A percentile compares a stretch with the other conserved stretches of the same genome.
Evolutionary conservation across 2,113 vertebrate species (phyloP).

Genomic region (Caranx melampygus): DNA sequence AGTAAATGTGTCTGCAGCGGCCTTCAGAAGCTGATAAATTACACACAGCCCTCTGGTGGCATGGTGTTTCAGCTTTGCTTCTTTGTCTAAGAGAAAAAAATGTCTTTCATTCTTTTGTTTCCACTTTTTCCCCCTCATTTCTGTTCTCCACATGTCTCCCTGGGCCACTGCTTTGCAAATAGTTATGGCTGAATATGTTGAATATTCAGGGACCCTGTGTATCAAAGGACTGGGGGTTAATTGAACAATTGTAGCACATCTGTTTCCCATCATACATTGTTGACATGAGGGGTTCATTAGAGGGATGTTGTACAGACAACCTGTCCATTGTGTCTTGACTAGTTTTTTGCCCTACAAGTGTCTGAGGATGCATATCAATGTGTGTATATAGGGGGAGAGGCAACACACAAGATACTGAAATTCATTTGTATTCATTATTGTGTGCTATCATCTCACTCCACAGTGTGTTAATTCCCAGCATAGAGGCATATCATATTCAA

Average conservation of each 20-base stretch:
- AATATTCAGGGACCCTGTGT: constrained; percentile 11
- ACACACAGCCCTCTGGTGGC: constrained; percentile 52
- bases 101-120: constrained; percentile 32
- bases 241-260: constrained; percentile 66
- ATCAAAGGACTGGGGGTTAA: constrained; percentile 55
- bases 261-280: constrained; percentile 63
- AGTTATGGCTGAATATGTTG: constrained; percentile 22
- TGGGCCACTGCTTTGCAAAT: constrained; percentile 21
- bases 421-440: constrained; percentile 31
- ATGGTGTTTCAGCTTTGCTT: constrained; percentile 24
- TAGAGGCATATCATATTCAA: constrained; percentile 7
- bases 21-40: constrained; percentile 66
- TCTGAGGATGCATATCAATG: constrained; percentile 46
- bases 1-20: constrained; percentile 77
- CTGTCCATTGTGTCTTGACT: constrained; percentile 32
- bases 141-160: constrained; percentile 21
- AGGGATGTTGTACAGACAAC: constrained; percentile 28
- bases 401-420: background rate
- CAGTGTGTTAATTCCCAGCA: constrained; percentile 10
- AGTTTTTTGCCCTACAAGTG: constrained; percentile 1
- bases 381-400: background rate
- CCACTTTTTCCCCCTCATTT: constrained; percentile 29
- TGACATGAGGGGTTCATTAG: constrained; percentile 61
- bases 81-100: constrained; percentile 21
- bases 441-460: background rate